Evolutionary conservation across 2,797 vertebrate genomes (phyloP), one percentile per base, ranked within the genome.

Genomic region (Falco rusticolus): DNA sequence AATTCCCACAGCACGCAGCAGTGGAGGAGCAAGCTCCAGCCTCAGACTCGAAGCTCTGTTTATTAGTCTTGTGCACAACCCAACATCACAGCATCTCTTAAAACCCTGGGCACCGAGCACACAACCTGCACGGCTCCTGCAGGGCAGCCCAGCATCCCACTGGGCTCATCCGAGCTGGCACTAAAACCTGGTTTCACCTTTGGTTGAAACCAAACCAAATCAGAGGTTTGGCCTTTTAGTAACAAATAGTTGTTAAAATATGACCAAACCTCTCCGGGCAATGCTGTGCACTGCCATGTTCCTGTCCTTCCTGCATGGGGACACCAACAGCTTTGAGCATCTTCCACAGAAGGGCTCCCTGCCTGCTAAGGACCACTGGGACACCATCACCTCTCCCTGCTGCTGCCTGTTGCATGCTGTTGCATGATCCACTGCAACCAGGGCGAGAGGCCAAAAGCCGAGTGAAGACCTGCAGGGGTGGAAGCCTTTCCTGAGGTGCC

Each of bases 41-140:
- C 37, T 48, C 3, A 1, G 13, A 16, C 45, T 37, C 2, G 0
- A n/a, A 70, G 39, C n/a, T 45, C 26, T 4, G 0, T 20, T 12
- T 16, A 24, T 11, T 61, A 29, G 60, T 33, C 6, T n/a, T 10
- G 13, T 7, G 17, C 17, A 4, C 0, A 1, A 33, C 31, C 19
- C 14, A 3, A 2, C 2, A 0, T 10, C 53, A 18, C 16, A 6
- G 53, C 45, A n/a, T 33, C 28, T n/a, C 41, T 60, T 9, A 29
- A 29, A 43, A 13, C 20, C 11, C 54, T 9, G 21, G 50, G 41
- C 50, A 6, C 47, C 0, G 0, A 61, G 48, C 48, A 9, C 33
- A 4, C 29, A 4, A 8, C 39, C 50, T 21, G 54, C 33, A 6
- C 1, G 25, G 45, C 31, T 25, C 34, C 45, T 29, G 12, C n/a